phyloP scores from a whole-genome alignment of 1,140 invertebrate species.

The Centruroides sculpturatus region DNA sequence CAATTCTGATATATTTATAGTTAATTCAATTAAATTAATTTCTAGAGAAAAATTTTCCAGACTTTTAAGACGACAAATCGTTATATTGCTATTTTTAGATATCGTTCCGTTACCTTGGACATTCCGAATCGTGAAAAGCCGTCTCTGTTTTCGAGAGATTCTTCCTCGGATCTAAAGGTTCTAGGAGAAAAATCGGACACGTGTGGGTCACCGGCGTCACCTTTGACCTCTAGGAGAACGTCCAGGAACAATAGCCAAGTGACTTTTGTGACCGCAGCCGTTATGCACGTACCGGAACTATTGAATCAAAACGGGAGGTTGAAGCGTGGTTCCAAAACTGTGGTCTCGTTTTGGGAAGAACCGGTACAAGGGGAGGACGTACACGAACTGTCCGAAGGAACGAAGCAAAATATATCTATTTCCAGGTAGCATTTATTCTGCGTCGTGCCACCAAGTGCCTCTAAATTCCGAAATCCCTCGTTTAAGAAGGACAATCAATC shows the following conservation, averaged over 20 bases:
- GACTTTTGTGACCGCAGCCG: not conserved
- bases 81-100: not conserved
- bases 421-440: no score
- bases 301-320: not conserved
- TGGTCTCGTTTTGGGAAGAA: not conserved
- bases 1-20: no score
- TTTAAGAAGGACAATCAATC: no score
- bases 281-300: not conserved
- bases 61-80: no score
- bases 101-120: not conserved
- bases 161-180: not conserved
- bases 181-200: no score
- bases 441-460: no score
- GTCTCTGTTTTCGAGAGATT: not conserved
- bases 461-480: no score
- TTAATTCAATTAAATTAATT: no score
- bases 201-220: not conserved
- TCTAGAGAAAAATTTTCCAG: no score
- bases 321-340: not conserved
- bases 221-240: not conserved
- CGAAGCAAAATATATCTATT: no score
- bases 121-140: not conserved
- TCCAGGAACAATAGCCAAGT: not conserved
- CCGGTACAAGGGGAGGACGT: not conserved
- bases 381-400: not conserved